Base-by-base conservation (phyloP, 2,113 vertebrate species). In the Dasyprocta punctata region DNA sequence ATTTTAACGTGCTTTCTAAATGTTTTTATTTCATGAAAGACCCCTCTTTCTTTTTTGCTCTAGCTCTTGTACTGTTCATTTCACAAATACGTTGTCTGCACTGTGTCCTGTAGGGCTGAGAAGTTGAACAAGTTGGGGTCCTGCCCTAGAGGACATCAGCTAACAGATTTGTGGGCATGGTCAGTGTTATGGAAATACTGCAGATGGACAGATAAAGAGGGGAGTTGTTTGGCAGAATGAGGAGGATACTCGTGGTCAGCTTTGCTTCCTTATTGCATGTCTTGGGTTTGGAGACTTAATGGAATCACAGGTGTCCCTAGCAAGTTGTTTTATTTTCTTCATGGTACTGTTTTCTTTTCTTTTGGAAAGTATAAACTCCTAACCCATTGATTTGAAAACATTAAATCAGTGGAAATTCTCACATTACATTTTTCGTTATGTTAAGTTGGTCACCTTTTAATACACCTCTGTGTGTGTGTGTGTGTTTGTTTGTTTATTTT, bases 331-430 rank as follows among this genome's bases (percentile, higher is more conserved):
- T 63, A 49, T 61, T 78, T 84, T 56, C n/a, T 82, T 49, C 41
- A 10, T 77, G 52, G 1, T 89, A 56, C 26, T 85, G 56, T 92
- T 92, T 90, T 80, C n/a, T 80, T 96, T 92, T 90, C 41, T 90
- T 95, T 73, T 38, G 20, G 44, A 90, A 86, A 77, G 81, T 71
- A 38, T 47, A 60, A 78, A 81, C 36, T 92, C 19, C 28, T 63
- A 85, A 85, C 16, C 12, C 36, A 63, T 3, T 52, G 36, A 77
- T 52, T 89, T 96, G 60, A 96, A 19, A 90, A 54, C 67, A 49
- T 78, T 49, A 78, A 78, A 30, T 2, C 44, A 78, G 28, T 78
- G 28, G 49, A 78, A 47, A 78, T 17, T 78, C 28, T 78, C 75
- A 78, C 47, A 33, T 49, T 78, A 75, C 44, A 38, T 82, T 24